phyloP scores from a whole-genome alignment of 2,888 invertebrate genomes.

The Orthosia cruda region DNA sequence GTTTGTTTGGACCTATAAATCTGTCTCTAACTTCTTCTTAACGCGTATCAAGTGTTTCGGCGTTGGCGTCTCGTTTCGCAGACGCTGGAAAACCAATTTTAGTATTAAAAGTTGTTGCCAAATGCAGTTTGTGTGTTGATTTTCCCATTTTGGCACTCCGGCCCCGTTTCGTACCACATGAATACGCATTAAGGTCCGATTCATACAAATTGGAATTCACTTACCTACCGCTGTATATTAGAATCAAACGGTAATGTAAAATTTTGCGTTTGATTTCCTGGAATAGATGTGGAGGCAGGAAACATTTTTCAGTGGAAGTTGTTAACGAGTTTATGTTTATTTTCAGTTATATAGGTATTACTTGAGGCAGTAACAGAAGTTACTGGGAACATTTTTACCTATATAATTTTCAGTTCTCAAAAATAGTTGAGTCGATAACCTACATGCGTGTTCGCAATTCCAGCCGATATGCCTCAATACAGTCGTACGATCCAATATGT shows the following conservation, averaged over 20 bases:
- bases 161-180: conserved; percentile 55
- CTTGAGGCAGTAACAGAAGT: not conserved
- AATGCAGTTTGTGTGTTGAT: conserved; percentile 83
- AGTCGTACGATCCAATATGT: conserved; percentile 51
- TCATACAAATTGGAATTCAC: conserved; percentile 62
- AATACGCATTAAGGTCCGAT: conserved; percentile 63
- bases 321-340: not conserved
- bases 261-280: conserved; percentile 41
- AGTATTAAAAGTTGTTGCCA: conserved; percentile 90
- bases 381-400: too few relatives aligned
- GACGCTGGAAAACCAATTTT: conserved; percentile 89
- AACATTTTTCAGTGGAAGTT: conserved; percentile 11
- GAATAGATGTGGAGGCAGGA: conserved; percentile 3
- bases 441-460: conserved; percentile 18
- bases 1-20: conserved; percentile 88
- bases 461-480: conserved; percentile 41
- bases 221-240: conserved; percentile 55
- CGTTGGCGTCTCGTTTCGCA: conserved; percentile 79
- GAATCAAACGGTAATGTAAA: conserved; percentile 55
- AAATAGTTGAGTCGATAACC: not conserved
- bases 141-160: conserved; percentile 64
- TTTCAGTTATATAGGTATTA: not conserved
- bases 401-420: conserved; percentile 1
- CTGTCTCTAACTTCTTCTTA: conserved; percentile 89
- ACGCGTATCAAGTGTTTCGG: conserved; percentile 87